phyloP scores from a whole-genome alignment of 2,797 vertebrate species.

The Coracias cyanogaster region DNA sequence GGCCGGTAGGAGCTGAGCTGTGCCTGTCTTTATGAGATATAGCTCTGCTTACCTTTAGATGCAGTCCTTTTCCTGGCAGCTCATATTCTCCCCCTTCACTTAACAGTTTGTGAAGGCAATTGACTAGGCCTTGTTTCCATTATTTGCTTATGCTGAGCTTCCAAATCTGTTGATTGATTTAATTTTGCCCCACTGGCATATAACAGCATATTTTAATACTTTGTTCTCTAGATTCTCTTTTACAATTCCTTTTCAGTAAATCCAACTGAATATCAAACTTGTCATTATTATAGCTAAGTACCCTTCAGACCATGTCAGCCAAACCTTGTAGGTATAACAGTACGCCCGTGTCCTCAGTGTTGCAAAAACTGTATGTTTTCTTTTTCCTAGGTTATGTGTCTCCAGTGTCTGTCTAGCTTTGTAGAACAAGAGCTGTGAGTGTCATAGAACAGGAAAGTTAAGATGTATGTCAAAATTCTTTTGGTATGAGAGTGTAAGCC shows the following conservation, averaged over 20 bases:
- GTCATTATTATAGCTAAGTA: neutral
- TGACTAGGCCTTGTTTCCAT: neutral
- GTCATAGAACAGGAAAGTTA: neutral
- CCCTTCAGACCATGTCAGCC: accelerated
- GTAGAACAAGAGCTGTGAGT: neutral
- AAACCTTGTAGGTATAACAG: neutral
- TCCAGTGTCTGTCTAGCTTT: neutral
- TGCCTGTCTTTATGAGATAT: neutral
- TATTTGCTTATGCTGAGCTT: accelerated
- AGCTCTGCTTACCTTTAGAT: neutral
- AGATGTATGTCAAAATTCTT: neutral
- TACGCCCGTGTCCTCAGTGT: accelerated
- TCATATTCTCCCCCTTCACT: neutral
- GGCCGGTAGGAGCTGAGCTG: neutral
- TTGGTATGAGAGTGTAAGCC: neutral
- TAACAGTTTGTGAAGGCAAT: neutral
- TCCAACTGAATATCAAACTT: neutral
- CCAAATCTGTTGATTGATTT: neutral
- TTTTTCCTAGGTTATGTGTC: accelerated
- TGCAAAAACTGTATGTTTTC: neutral
- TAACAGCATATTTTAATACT: neutral
- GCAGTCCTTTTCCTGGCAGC: neutral
- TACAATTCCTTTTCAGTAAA: neutral
- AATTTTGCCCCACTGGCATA: neutral
- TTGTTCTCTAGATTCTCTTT: neutral